Evolutionary conservation across 2,113 vertebrate species (phyloP).

Genomic region (Daboia siamensis): DNA sequence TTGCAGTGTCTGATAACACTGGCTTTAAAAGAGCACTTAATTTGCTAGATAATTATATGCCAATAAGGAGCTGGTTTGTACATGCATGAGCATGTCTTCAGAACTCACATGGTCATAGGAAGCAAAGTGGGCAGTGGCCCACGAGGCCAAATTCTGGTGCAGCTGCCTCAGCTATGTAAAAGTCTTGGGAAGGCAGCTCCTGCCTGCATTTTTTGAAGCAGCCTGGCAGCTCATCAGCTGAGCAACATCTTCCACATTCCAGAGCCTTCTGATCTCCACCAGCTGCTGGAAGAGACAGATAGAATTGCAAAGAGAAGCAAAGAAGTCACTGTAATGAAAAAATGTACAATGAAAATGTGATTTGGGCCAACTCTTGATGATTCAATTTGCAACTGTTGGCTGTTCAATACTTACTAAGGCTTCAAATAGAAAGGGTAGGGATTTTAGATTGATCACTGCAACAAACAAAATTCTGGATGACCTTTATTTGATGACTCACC

Average conservation of each 20-base stretch:
- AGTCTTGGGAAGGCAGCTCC: not conserved
- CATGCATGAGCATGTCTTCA: not conserved
- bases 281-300: conserved; percentile 14
- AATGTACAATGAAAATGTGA: not conserved
- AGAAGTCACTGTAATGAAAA: not conserved
- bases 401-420: not conserved
- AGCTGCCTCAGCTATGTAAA: conserved; percentile 8
- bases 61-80: not conserved
- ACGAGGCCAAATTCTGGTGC: not conserved
- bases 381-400: not conserved
- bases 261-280: conserved; percentile 15
- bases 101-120: not conserved
- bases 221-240: not conserved
- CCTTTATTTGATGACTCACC: not conserved
- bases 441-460: not conserved
- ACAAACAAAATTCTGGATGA: not conserved
- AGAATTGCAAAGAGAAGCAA: conserved; percentile 5
- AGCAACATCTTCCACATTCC: conserved; percentile 8
- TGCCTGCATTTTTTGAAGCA: conserved; percentile 1
- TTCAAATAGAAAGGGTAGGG: not conserved
- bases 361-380: not conserved
- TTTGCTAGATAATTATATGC: not conserved
- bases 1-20: not conserved
- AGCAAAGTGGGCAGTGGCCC: not conserved
- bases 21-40: not conserved